Conservation (phyloP, 2,797 vertebrate genomes). For the Tadarida brasiliensis region DNA sequence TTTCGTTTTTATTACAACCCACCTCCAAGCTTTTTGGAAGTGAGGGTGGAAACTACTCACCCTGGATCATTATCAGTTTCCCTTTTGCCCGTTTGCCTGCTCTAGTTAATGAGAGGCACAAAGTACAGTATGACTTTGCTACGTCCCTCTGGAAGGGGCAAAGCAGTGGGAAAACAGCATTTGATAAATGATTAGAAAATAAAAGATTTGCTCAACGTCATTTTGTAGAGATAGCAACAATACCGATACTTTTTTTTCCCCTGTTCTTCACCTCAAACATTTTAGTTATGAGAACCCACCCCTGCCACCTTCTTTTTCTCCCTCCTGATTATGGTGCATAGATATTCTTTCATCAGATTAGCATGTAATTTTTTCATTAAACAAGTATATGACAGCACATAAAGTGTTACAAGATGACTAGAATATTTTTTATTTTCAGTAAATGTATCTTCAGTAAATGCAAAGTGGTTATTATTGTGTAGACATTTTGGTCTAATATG, state of each 20-base stretch:
- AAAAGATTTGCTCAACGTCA: not conserved
- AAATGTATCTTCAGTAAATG: slow-evolving; percentile 23
- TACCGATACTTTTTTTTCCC: not conserved
- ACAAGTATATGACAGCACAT: not conserved
- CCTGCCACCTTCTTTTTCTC: not conserved
- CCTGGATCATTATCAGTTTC: not conserved
- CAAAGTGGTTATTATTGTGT: not conserved
- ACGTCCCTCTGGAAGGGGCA: not conserved
- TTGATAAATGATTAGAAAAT: not conserved
- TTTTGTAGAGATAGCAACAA: slow-evolving; percentile 5
- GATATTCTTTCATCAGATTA: not conserved
- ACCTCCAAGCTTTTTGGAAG: not conserved
- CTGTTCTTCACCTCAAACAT: not conserved
- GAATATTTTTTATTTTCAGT: slow-evolving; percentile 51
- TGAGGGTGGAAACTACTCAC: not conserved
- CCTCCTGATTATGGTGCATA: not conserved
- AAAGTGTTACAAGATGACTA: not conserved
- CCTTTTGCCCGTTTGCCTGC: not conserved
- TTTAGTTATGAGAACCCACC: not conserved
- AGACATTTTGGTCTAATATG: slow-evolving; percentile 47
- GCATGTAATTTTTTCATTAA: not conserved
- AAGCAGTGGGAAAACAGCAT: not conserved
- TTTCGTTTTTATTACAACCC: not conserved
- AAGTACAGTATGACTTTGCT: not conserved
- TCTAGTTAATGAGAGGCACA: not conserved